phyloP scores from a whole-genome alignment of 2,113 vertebrate genomes.

The Stigmatopora argus region DNA sequence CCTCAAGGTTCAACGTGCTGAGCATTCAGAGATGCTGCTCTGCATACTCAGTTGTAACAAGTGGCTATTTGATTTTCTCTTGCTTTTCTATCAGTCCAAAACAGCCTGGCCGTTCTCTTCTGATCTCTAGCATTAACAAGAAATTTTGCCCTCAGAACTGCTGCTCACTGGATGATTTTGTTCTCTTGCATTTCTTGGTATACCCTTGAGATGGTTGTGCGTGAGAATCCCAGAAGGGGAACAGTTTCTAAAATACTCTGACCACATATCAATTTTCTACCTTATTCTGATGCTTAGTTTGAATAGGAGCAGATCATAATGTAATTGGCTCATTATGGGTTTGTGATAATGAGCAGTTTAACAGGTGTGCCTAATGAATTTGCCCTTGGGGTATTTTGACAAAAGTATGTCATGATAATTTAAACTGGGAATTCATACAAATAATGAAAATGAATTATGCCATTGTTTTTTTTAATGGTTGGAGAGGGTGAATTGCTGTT shows the following conservation, averaged over 20 bases:
- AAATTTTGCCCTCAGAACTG: neutral
- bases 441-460: neutral
- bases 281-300: no score
- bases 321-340: no score
- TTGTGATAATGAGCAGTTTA: no score
- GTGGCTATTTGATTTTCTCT: neutral
- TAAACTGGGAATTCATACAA: neutral
- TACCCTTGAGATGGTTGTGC: no score
- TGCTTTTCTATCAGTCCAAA: neutral
- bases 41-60: neutral
- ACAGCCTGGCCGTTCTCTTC: neutral
- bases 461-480: neutral
- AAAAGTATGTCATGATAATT: neutral
- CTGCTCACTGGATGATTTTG: neutral
- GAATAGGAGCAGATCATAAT: no score
- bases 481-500: neutral
- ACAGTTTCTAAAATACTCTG: no score
- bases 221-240: no score
- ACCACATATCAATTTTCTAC: no score
- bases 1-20: no score
- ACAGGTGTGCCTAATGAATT: no score
- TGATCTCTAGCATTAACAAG: neutral
- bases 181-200: no score
- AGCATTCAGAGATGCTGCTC: no score
- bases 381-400: neutral